Evolutionary conservation across 2,797 vertebrate species (phyloP).

Genomic region (Phyllotis vaccarum): DNA sequence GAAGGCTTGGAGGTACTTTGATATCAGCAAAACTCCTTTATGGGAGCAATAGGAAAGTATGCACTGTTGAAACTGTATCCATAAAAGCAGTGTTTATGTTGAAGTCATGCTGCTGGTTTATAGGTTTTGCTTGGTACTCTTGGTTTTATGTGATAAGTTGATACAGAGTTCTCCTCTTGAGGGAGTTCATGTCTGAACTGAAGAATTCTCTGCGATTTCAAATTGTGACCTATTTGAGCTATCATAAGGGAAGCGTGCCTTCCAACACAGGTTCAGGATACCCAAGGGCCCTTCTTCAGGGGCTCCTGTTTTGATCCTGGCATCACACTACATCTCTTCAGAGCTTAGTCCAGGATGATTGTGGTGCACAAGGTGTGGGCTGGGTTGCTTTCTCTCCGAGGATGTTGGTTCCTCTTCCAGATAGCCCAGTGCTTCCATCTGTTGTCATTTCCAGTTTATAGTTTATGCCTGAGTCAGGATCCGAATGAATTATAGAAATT

Average conservation of each 20-base stretch:
- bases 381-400: background rate
- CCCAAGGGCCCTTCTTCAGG: background rate
- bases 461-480: background rate
- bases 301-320: background rate
- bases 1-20: slow-evolving; percentile 63
- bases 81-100: slow-evolving; percentile 58
- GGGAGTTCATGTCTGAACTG: background rate
- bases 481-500: background rate
- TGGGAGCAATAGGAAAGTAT: slow-evolving; percentile 49
- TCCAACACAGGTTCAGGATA: background rate
- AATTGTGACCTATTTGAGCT: slow-evolving; percentile 29
- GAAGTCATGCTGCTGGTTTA: slow-evolving; percentile 29
- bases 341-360: background rate
- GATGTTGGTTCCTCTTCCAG: background rate
- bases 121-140: slow-evolving; percentile 43
- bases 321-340: background rate
- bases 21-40: slow-evolving; percentile 56
- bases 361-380: background rate
- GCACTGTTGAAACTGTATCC: slow-evolving; percentile 46
- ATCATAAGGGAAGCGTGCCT: background rate
- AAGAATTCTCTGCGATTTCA: background rate
- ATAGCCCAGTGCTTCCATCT: background rate
- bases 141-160: background rate
- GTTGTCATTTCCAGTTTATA: background rate
- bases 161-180: background rate